phyloP scores from a whole-genome alignment of 2,797 vertebrate species.

The Argentina silus region DNA sequence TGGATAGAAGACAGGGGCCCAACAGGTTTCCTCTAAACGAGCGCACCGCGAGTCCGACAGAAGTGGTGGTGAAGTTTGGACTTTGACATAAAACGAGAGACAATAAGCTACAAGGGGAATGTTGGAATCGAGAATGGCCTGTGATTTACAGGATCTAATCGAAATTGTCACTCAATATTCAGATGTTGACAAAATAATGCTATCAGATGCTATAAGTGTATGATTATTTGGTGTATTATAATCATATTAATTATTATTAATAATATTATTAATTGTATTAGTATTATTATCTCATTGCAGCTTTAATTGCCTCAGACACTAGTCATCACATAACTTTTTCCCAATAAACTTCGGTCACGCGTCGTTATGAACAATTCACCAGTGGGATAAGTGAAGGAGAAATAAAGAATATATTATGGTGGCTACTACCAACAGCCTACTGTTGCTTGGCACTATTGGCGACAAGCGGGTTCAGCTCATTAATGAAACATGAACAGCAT shows the following conservation, averaged over 20 bases:
- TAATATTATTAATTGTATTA: background rate
- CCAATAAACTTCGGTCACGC: background rate
- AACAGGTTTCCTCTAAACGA: background rate
- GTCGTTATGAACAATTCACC: background rate
- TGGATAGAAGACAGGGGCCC: background rate
- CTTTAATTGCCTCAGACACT: background rate
- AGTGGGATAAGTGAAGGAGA: background rate
- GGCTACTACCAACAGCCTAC: background rate
- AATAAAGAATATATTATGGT: background rate
- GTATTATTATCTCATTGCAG: background rate
- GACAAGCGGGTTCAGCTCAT: conserved; percentile 7
- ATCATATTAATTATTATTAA: conserved; percentile 2
- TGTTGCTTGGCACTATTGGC: background rate
- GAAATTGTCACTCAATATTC: background rate
- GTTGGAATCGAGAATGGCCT: background rate
- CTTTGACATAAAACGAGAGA: background rate
- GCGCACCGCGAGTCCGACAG: background rate
- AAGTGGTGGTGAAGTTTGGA: background rate
- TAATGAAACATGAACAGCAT: conserved; percentile 23
- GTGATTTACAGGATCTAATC: too few relatives aligned
- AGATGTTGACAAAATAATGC: background rate
- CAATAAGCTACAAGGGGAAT: background rate
- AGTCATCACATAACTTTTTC: background rate
- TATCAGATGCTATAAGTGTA: background rate
- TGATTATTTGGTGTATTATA: background rate